Conservation (phyloP, 1,140 invertebrate species). For the Bombus waltoni region DNA sequence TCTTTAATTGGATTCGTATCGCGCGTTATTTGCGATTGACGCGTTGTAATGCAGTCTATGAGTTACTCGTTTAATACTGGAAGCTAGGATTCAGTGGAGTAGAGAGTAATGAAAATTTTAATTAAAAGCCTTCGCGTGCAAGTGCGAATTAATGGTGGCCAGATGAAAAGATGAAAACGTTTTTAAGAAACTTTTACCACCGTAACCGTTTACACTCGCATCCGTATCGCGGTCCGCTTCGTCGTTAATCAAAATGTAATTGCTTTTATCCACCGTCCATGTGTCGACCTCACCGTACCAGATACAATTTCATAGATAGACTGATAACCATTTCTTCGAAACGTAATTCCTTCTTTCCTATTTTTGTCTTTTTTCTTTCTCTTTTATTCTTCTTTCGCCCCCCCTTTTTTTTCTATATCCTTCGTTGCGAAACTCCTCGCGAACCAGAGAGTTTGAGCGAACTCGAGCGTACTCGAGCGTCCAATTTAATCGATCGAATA, state of each 20-base stretch:
- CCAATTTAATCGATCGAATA: background rate
- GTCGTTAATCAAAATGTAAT: conserved; percentile 32
- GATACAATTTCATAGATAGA: background rate
- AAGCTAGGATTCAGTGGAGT: background rate
- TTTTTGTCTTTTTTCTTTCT: too few species aligned
- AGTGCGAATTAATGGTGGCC: conserved; percentile 19
- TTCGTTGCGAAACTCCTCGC: background rate
- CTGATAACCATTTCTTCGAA: background rate
- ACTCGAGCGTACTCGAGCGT: background rate
- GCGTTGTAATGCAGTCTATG: conserved; percentile 2
- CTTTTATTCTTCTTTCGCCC: too few species aligned
- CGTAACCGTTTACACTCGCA: background rate
- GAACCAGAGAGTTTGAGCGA: background rate
- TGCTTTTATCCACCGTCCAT: background rate
- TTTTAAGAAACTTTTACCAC: conserved; percentile 3
- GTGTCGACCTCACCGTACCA: background rate
- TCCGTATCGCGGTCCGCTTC: background rate
- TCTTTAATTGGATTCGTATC: conserved; percentile 31
- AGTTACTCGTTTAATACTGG: conserved; percentile 2
- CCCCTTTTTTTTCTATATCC: background rate
- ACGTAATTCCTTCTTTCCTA: too few species aligned
- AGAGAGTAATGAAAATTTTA: conserved; percentile 31
- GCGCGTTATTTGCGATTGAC: conserved; percentile 19
- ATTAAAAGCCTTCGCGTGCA: conserved; percentile 16
- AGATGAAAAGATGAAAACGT: background rate